phyloP scores from a whole-genome alignment of 2,113 vertebrate genomes.

The Capricornis sumatraensis region DNA sequence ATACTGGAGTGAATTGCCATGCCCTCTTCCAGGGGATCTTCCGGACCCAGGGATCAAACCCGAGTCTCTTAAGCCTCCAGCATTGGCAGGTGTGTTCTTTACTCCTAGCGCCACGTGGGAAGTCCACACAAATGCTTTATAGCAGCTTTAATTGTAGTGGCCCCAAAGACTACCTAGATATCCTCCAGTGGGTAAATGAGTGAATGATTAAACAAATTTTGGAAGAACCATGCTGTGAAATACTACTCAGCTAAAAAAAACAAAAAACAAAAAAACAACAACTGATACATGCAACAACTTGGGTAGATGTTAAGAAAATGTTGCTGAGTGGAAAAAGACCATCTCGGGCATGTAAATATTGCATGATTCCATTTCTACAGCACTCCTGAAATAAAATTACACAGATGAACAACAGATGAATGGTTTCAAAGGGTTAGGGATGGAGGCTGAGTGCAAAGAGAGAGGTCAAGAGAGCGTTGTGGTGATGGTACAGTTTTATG shows the following conservation, averaged over 20 bases:
- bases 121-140: background rate
- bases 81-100: background rate
- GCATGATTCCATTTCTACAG: background rate
- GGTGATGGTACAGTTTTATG: background rate
- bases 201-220: background rate
- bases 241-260: background rate
- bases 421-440: background rate
- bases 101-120: background rate
- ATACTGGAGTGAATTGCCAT: background rate
- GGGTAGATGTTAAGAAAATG: background rate
- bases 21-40: background rate
- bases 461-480: background rate
- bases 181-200: background rate
- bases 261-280: rapidly evolving
- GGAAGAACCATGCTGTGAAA: background rate
- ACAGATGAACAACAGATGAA: background rate
- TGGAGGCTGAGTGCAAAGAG: background rate
- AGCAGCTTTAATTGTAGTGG: background rate
- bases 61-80: background rate
- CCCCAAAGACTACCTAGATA: background rate
- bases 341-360: background rate
- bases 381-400: background rate
- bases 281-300: background rate
- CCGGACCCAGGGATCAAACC: background rate
- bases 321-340: background rate